A percentile compares a stretch with the other conserved stretches of the same genome.
These are phyloP conservation scores for Bursaphelenchus okinawaensis DNA, from an alignment of 2,888 invertebrate genomes.

Conservation along the genomic window DNA sequence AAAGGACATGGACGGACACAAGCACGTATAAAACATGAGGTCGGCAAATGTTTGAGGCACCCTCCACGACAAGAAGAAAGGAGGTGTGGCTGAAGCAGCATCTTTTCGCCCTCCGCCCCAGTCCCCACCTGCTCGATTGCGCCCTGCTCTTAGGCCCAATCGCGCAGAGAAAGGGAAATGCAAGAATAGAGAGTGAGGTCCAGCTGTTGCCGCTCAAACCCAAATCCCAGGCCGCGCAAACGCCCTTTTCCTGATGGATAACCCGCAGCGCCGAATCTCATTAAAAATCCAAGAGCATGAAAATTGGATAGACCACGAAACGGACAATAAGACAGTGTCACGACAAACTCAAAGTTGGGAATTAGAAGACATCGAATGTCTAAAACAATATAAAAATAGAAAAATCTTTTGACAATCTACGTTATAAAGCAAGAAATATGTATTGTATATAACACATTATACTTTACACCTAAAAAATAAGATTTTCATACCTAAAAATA, in stretches of 20 bases:
- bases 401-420: too few relatives aligned
- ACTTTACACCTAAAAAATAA: too few relatives aligned
- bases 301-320: background rate
- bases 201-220: background rate
- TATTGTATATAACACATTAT: too few relatives aligned
- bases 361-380: too few relatives aligned
- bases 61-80: background rate
- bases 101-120: background rate
- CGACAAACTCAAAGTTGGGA: too few relatives aligned
- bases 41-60: background rate
- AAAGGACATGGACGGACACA: background rate
- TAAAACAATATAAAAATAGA: too few relatives aligned
- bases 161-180: background rate
- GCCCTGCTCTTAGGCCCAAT: background rate
- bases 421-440: too few relatives aligned
- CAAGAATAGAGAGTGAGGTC: background rate
- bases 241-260: background rate
- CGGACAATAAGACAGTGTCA: too few relatives aligned
- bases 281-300: background rate
- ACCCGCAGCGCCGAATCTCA: background rate
- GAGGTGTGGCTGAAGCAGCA: background rate
- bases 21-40: background rate
- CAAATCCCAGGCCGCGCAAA: background rate
- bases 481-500: too few relatives aligned
- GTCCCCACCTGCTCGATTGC: background rate